Percentiles rank a stretch among this genome's conserved stretches.
These are phyloP conservation scores for Drosophila burlai DNA, from an alignment of 1,140 invertebrate genomes.

Conservation along the genomic window DNA sequence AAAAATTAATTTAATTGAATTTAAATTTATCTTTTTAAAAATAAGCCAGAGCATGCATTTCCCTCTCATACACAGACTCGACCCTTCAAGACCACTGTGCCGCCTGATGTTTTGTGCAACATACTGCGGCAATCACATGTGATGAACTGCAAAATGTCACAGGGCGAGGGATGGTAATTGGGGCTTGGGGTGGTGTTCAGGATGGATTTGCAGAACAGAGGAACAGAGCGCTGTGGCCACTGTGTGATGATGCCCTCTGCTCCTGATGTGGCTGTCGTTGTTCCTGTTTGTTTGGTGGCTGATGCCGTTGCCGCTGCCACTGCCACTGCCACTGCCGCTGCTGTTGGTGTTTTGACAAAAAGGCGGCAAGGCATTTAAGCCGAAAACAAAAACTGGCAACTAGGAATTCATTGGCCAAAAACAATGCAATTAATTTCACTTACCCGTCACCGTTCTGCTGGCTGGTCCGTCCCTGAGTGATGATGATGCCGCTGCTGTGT, in stretches of 20 bases:
- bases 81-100: slow-evolving; percentile 44
- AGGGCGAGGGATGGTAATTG: slow-evolving; percentile 9
- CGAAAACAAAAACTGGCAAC: slow-evolving; percentile 81
- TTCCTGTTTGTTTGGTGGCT: slow-evolving; percentile 31
- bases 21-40: not conserved
- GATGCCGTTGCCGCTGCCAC: slow-evolving; percentile 15
- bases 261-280: slow-evolving; percentile 21
- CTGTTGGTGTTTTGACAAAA: slow-evolving; percentile 48
- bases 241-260: slow-evolving; percentile 37
- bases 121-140: slow-evolving; percentile 77
- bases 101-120: slow-evolving; percentile 61
- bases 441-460: slow-evolving; percentile 74
- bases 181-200: not conserved
- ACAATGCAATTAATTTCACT: slow-evolving; percentile 85
- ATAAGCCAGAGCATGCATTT: not conserved
- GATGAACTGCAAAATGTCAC: slow-evolving; percentile 73
- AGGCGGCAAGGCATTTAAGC: slow-evolving; percentile 81
- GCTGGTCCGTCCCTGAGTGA: slow-evolving; percentile 57
- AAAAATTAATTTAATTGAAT: not conserved
- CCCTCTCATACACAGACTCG: not conserved
- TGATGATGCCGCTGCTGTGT: slow-evolving; percentile 58
- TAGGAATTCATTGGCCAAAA: slow-evolving; percentile 84
- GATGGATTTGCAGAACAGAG: slow-evolving; percentile 20
- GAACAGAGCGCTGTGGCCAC: slow-evolving; percentile 42
- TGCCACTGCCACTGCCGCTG: slow-evolving; percentile 7